Evolutionary conservation across 2,888 invertebrate species (phyloP).

Genomic region (Perizoma flavofasciatum): DNA sequence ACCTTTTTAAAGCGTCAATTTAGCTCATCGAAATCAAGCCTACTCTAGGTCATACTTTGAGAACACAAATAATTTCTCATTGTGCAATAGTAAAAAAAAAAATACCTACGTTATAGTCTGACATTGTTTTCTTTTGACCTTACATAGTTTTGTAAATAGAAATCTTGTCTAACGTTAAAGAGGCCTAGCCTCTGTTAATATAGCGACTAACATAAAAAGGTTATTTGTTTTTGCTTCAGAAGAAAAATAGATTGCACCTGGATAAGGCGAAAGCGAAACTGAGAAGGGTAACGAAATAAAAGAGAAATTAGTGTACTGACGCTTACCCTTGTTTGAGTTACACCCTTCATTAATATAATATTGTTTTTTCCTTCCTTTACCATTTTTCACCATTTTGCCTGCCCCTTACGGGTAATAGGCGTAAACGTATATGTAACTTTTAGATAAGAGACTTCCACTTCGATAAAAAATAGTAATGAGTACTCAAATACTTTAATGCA

Average conservation of each 20-base stretch:
- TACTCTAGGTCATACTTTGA: too few species aligned
- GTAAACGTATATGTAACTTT: background rate
- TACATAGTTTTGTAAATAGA: constrained; percentile 14
- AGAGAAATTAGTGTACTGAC: constrained; percentile 67
- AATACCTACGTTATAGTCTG: too few species aligned
- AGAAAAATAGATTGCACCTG: constrained; percentile 83
- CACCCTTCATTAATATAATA: constrained; percentile 58
- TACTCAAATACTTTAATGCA: background rate
- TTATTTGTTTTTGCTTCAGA: constrained; percentile 82
- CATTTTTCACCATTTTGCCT: constrained; percentile 8
- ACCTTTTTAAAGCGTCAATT: too few species aligned
- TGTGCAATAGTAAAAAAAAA: too few species aligned
- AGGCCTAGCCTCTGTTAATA: constrained; percentile 15
- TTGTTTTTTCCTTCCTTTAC: constrained; percentile 44
- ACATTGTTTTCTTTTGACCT: background rate
- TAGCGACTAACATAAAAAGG: constrained; percentile 50
- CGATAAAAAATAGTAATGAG: background rate
- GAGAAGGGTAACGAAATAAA: constrained; percentile 75
- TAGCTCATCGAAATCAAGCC: too few species aligned
- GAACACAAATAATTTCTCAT: too few species aligned
- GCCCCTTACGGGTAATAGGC: background rate
- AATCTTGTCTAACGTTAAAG: constrained; percentile 28
- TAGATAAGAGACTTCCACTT: too few species aligned
- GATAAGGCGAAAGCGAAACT: constrained; percentile 81
- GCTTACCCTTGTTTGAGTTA: constrained; percentile 79